These are phyloP conservation scores for Nyctalus aviator DNA, from an alignment of 2,797 vertebrate genomes.

Conservation along the genomic window DNA sequence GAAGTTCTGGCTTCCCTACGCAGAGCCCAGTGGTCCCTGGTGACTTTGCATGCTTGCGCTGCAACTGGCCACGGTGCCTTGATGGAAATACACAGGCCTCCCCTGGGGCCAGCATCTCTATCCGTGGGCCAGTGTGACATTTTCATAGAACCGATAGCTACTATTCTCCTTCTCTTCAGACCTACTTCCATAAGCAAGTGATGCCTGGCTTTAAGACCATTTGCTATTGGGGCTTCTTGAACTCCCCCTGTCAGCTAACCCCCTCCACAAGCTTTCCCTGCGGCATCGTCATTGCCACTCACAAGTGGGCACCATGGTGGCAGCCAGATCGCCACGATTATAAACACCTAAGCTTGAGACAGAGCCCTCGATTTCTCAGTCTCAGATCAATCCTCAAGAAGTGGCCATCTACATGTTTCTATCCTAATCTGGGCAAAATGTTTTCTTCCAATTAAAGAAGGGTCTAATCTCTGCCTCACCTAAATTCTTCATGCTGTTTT, in stretches of 20 bases:
- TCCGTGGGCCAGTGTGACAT: constrained; percentile 46
- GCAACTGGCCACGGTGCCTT: background rate
- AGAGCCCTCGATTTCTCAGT: background rate
- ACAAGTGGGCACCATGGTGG: background rate
- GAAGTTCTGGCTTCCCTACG: background rate
- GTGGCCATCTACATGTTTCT: background rate
- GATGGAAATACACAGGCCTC: constrained; percentile 21
- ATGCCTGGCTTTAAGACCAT: background rate
- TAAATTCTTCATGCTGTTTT: constrained; percentile 59
- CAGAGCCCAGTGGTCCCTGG: background rate
- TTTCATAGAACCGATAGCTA: constrained; percentile 44
- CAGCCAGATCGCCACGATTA: background rate
- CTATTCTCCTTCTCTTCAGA: background rate
- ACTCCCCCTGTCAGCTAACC: background rate
- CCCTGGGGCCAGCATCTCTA: constrained; percentile 29
- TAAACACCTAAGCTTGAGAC: background rate
- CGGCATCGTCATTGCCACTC: background rate
- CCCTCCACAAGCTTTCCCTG: background rate
- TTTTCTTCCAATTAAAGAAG: constrained; percentile 35
- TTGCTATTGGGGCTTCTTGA: background rate
- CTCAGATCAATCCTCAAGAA: background rate
- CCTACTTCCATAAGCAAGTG: constrained; percentile 16
- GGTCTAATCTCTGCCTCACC: background rate
- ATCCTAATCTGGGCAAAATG: background rate
- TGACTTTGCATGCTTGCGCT: constrained; percentile 18